Base-by-base conservation (phyloP, 2,888 invertebrate genomes). In the Ceratothoa steindachneri region DNA sequence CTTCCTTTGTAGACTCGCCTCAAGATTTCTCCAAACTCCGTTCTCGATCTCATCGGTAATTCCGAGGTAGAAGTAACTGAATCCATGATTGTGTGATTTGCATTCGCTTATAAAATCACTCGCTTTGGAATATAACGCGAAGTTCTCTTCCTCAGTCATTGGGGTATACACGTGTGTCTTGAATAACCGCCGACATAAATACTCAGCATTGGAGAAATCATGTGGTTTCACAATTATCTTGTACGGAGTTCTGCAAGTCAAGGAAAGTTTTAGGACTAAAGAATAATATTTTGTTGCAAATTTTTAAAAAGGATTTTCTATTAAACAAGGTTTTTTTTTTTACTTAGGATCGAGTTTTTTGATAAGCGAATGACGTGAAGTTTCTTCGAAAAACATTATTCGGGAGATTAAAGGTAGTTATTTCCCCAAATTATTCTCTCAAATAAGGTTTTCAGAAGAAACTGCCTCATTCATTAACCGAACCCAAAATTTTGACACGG, bases 51-150 rank as follows among this genome's bases (percentile, higher is more conserved):
- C 31, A 60, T 71, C 71, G 12, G 64, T 65, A 51, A 41, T 15
- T 27, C 71, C 71, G n/a, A 71, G 51, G 64, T 65, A 71, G 24
- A 71, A 30, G 41, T 27, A 71, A 24, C 71, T 71, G 31, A 30
- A 31, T 30, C 31, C 71, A 64, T 71, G 71, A 28, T 71, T 71
- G 9, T 64, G 30, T 2, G 71, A 65, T 55, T 65, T 52, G 24
- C 71, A 71, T 22, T 30, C 28, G 9, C 0, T 64, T 7, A 41
- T 64, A 30, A 27, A 71, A 15, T n/a, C 12, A 22, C 15, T 28
- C 24, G 64, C 30, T 0, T 3, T 5, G 9, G 60, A 31, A 65
- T 71, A 71, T 4, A 60, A 22, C 31, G 60, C 22, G 15, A 2
- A 12, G 30, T 71, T 71, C 12, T 60, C 15, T 19, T 5, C 65